These are phyloP conservation scores for Poecilus cupreus DNA, from an alignment of 2,888 invertebrate species.

Conservation along the genomic window DNA sequence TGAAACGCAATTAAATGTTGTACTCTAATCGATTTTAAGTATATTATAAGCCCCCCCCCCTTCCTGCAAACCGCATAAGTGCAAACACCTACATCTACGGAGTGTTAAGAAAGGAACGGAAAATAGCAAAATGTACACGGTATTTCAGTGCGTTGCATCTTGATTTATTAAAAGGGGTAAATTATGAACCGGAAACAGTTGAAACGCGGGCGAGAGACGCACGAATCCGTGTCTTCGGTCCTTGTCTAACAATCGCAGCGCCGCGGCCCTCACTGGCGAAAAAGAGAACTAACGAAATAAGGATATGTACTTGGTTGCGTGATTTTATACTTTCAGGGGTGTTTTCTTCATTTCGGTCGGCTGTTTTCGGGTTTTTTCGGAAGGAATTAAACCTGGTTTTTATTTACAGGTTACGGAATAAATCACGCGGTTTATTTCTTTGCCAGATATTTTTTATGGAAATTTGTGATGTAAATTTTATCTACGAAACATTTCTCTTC, in stretches of 20 bases:
- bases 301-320: conserved; percentile 6
- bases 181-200: conserved; percentile 51
- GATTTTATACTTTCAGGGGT: conserved; percentile 1
- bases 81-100: neutral
- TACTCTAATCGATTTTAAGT: neutral
- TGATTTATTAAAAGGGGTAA: conserved; percentile 57
- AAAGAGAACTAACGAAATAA: conserved; percentile 10
- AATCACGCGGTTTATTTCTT: conserved; percentile 21
- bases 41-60: too few relatives aligned
- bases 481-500: too few relatives aligned
- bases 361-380: neutral
- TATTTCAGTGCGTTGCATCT: conserved; percentile 23
- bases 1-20: too few relatives aligned
- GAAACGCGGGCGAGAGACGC: conserved; percentile 35
- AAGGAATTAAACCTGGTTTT: neutral
- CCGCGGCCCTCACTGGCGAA: neutral
- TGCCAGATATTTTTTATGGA: neutral
- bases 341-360: neutral
- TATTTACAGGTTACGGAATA: neutral
- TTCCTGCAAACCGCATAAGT: neutral
- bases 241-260: neutral
- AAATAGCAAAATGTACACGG: neutral
- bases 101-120: too few relatives aligned
- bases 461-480: neutral
- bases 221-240: conserved; percentile 29